Evolutionary conservation across 2,888 invertebrate species (phyloP), one percentile per base, ranked within the genome.

Genomic region (Dasypolia templi): DNA sequence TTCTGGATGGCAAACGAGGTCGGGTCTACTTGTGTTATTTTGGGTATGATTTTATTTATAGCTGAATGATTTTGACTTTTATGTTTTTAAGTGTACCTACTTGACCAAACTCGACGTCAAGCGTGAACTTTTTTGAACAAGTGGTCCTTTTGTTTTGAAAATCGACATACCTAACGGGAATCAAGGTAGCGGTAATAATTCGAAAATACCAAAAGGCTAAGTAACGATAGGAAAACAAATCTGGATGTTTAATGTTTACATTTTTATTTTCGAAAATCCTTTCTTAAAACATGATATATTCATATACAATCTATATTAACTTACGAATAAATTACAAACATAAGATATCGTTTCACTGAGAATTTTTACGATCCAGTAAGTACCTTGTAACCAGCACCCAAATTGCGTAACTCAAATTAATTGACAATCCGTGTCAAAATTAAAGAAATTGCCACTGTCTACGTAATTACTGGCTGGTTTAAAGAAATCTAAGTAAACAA

Each of bases 271-370:
- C 73, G 72, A 82, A 79, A 87, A 73, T 88, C 72, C 64, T 75
- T 82, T 85, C 74, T 59, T 81, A 83, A 82, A 85, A 87, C 85
- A 78, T 70, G 79, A 84, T 85, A 80, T 77, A 85, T 85, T 80
- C 78, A 82, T 86, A 87, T 87, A 87, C 75, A 87, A 70, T 78
- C 85, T 87, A 85, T 76, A 82, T 82, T 79, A 79, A 77, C 85
- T 85, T 85, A 87, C 19, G 75, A 85, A 85, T 87, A 85, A 86
- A 77, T 85, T 87, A 85, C 55, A 86, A 78, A 75, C 61, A 53
- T 75, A 75, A 39, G 17, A 14, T 32, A 55, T 56, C 29, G 55
- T 68, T 79, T 68, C 46, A 67, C 66, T 73, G 71, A 79, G 62
- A 70, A 67, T 58, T 65, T 70, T 55, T 53, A 44, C 14, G 17